Evolutionary conservation across 2,888 invertebrate species (phyloP), one percentile per base, ranked within the genome.

Genomic region (Lycocerus yunnanus): DNA sequence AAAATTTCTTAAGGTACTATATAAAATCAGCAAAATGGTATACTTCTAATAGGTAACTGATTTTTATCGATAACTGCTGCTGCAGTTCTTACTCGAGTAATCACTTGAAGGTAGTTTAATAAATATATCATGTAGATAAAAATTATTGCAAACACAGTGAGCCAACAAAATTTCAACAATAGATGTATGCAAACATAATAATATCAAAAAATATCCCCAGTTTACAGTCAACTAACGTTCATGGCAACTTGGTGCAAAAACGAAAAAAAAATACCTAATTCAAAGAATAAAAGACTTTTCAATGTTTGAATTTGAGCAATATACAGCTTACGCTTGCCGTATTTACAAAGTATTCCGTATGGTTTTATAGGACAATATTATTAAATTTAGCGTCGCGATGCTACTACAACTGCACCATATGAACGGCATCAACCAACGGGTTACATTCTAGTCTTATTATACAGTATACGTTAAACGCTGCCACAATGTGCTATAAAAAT

Each of bases 401-500:
- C 66, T 15, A 66, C 68, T 72, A 70, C 70, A 72, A 69, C 68
- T 68, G 72, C 72, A 61, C 63, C 74, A 70, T 58, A 63, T 66
- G 67, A 74, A 61, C 69, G 18, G 21, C 74, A 58, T 15, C 66
- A 60, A 14, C 58, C 10, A 43, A 43, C 13, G 13, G 27, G 13
- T 27, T 27, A 27, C 9, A 18, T 13, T 18, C 61, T 15, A 18
- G 16, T 20, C 20, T 16, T 60, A 59, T 15, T 15, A 63, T 20
- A 63, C 61, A n/a, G 8, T 24, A 27, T 63, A 68, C 61, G 72
- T 72, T 77, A 77, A 79, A 76, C 74, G 77, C 72, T 69, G 77
- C 77, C 76, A 75, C 77, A 78, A 75, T 75, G 73, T 66, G 71
- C 77, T 65, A 78, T 80, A 80, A 80, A 80, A 80, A 78, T 78